Conservation (phyloP, 2,888 invertebrate species). For the Amitus sp. region DNA sequence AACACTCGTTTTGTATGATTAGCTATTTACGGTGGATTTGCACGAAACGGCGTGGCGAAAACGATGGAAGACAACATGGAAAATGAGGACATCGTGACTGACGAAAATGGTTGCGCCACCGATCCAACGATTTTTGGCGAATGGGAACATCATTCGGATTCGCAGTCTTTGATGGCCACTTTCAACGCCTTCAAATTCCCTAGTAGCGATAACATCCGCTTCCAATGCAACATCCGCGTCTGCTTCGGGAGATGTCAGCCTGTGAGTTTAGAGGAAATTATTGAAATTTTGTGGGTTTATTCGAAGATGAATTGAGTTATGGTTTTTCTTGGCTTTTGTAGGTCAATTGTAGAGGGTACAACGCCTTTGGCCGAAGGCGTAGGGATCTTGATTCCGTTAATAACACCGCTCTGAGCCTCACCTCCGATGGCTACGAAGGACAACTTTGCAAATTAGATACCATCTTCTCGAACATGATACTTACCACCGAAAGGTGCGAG, state of each 20-base stretch:
- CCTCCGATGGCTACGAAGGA: constrained; percentile 72
- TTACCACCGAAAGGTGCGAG: constrained; percentile 88
- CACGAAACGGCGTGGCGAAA: constrained; percentile 91
- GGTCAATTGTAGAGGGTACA: constrained; percentile 92
- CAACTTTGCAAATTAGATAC: constrained; percentile 92
- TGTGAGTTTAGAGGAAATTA: too few species aligned
- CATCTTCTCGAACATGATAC: constrained; percentile 90
- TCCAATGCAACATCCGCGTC: constrained; percentile 95
- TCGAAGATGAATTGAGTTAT: too few species aligned
- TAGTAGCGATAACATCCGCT: constrained; percentile 91
- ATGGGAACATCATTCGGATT: constrained; percentile 89
- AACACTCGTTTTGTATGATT: constrained; percentile 32
- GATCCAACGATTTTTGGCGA: constrained; percentile 93
- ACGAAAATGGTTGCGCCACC: constrained; percentile 93
- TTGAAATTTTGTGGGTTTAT: too few species aligned
- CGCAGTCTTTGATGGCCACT: constrained; percentile 84
- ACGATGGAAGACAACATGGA: constrained; percentile 89
- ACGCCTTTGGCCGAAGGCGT: constrained; percentile 87
- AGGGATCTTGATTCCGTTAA: constrained; percentile 74
- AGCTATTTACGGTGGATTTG: constrained; percentile 94
- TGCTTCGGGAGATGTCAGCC: constrained; percentile 96
- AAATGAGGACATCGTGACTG: constrained; percentile 92
- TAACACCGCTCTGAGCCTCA: constrained; percentile 71
- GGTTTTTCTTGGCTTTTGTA: constrained; percentile 56
- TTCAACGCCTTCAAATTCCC: constrained; percentile 97